Evolutionary conservation across 2,797 vertebrate genomes (phyloP).

Genomic region (Lutjanus campechanus): DNA sequence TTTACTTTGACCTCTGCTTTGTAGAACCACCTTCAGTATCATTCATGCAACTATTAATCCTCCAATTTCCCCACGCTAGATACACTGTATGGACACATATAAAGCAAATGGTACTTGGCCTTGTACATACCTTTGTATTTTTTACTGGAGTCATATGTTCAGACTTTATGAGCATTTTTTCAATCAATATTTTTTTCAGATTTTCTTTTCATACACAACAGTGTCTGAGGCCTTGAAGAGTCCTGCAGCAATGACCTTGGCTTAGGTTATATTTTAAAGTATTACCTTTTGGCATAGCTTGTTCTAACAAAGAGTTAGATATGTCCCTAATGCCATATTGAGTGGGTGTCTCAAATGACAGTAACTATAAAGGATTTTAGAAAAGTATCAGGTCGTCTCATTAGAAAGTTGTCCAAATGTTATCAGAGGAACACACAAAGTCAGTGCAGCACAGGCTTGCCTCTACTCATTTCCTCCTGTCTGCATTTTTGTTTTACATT

Average conservation of each 20-base stretch:
- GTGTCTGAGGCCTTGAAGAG: conserved; percentile 1
- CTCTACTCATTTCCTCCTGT: neutral
- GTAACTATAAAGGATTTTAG: neutral
- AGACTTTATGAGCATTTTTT: conserved; percentile 24
- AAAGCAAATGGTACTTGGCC: neutral
- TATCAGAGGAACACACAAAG: neutral
- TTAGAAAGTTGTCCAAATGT: neutral
- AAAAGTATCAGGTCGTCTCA: conserved; percentile 6
- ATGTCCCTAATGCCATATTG: neutral
- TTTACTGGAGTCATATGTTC: neutral
- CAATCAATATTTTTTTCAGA: neutral
- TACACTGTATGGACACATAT: conserved; percentile 6
- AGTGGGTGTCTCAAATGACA: neutral
- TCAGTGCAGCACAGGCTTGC: neutral
- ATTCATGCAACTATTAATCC: conserved; percentile 54
- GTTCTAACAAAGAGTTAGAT: neutral
- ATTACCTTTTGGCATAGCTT: neutral
- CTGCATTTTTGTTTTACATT: too few relatives aligned
- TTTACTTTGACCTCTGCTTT: conserved; percentile 67
- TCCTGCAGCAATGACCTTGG: conserved; percentile 27
- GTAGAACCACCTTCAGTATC: conserved; percentile 60
- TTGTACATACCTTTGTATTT: conserved; percentile 8
- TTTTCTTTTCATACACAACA: conserved; percentile 1
- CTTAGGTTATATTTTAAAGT: neutral
- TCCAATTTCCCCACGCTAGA: conserved; percentile 22